Base-by-base conservation (phyloP, 2,113 vertebrate species). In the Triplophysa rosa region DNA sequence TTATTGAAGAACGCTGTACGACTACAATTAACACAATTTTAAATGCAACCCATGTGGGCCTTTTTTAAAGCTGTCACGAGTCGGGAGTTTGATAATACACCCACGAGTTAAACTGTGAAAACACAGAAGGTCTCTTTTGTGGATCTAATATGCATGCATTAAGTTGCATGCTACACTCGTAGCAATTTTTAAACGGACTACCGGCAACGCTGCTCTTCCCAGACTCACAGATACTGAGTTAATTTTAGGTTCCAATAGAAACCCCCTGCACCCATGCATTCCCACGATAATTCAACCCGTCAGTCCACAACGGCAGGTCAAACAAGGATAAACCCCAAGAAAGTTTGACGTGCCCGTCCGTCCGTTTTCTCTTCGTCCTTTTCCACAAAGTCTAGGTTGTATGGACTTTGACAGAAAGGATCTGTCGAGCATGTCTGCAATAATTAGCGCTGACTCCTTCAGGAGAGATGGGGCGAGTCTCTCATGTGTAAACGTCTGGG, bases 401-500 rank as follows among this genome's bases (percentile, higher is more conserved):
- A 82, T 84, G 42, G 33, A 81, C 80, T 80, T 82, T 83, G 84
- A 87, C 86, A 88, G 74, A 87, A 81, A 67, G 75, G 85, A 88
- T 90, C 42, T 84, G 77, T 77, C 67, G 67, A 59, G 45, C 65
- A 37, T 79, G 81, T 90, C 85, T 80, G 68, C 82, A 83, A 77
- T 85, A 89, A 82, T 89, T 88, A 90, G 84, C 66, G 40, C 81
- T 82, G 84, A 86, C 86, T 72, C 58, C 88, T 80, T 88, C 80
- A 64, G 61, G 85, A 86, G 86, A 79, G 83, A 87, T 45, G 52
- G 6, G 17, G 26, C 26, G 10, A 58, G 52, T 47, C 87, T 86
- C 87, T 88, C 84, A 88, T 90, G 89, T 90, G 86, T 84, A 90
- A 89, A 26, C 40, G 42, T 75, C 81, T 82, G 52, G 54, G 79